These are phyloP conservation scores for Gallirallus australis DNA, from an alignment of 2,797 vertebrate species.

Conservation along the genomic window DNA sequence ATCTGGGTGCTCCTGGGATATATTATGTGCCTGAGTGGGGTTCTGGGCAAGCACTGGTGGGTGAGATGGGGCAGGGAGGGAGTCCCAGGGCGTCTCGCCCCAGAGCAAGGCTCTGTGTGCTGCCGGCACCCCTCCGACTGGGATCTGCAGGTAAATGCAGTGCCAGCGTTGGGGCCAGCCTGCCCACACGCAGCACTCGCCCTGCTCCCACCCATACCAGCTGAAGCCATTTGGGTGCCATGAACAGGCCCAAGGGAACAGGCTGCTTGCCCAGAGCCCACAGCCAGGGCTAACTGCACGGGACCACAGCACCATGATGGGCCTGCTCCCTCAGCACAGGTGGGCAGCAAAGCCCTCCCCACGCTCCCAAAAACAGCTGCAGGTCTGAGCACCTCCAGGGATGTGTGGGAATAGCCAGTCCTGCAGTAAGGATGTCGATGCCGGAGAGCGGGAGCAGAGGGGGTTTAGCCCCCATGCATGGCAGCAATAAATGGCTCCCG, in stretches of 20 bases:
- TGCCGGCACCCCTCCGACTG: not conserved
- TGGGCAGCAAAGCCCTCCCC: not conserved
- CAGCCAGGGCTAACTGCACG: rapidly evolving
- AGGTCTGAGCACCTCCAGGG: not conserved
- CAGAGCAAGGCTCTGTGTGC: not conserved
- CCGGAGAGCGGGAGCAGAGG: rapidly evolving
- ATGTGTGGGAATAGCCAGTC: rapidly evolving
- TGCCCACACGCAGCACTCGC: rapidly evolving
- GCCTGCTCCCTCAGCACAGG: rapidly evolving
- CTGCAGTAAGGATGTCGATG: rapidly evolving
- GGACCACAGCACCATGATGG: rapidly evolving
- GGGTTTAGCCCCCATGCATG: not conserved
- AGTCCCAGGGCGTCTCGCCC: not conserved
- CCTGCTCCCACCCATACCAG: not conserved
- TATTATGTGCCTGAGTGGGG: rapidly evolving
- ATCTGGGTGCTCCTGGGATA: not conserved
- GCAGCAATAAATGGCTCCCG: not conserved
- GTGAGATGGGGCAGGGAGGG: not conserved
- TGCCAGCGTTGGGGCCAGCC: rapidly evolving
- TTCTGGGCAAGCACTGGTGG: not conserved
- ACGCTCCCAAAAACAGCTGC: rapidly evolving
- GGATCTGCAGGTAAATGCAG: not conserved
- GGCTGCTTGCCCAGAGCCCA: not conserved
- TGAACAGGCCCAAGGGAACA: not conserved
- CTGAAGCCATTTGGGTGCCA: not conserved